Conservation (phyloP, 2,797 vertebrate genomes). For the Momotus momota region DNA sequence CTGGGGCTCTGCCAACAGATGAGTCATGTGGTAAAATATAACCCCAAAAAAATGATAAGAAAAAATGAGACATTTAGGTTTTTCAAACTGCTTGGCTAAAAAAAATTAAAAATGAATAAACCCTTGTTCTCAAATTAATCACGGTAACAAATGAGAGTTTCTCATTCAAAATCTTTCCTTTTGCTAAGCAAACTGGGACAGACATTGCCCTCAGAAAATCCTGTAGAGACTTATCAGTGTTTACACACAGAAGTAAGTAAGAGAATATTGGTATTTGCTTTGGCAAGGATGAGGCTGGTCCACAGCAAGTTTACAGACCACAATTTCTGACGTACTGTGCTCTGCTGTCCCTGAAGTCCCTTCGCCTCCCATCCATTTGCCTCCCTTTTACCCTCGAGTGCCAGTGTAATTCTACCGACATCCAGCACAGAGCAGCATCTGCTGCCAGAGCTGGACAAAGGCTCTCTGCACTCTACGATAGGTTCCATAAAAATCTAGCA, state of each 20-base stretch:
- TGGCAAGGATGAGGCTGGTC: background rate
- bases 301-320: background rate
- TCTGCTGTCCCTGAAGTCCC: background rate
- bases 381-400: rapidly evolving
- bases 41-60: background rate
- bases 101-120: background rate
- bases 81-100: background rate
- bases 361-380: background rate
- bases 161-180: background rate
- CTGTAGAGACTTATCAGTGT: background rate
- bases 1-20: background rate
- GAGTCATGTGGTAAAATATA: background rate
- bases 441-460: background rate
- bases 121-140: background rate
- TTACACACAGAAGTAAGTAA: background rate
- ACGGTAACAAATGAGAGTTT: background rate
- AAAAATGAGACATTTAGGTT: background rate
- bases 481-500: background rate
- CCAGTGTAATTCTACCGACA: background rate
- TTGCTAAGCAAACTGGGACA: background rate
- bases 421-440: background rate
- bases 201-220: background rate
- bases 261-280: background rate
- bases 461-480: background rate
- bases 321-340: background rate